phyloP scores from a whole-genome alignment of 2,113 vertebrate species.

The Nesospiza acunhae region DNA sequence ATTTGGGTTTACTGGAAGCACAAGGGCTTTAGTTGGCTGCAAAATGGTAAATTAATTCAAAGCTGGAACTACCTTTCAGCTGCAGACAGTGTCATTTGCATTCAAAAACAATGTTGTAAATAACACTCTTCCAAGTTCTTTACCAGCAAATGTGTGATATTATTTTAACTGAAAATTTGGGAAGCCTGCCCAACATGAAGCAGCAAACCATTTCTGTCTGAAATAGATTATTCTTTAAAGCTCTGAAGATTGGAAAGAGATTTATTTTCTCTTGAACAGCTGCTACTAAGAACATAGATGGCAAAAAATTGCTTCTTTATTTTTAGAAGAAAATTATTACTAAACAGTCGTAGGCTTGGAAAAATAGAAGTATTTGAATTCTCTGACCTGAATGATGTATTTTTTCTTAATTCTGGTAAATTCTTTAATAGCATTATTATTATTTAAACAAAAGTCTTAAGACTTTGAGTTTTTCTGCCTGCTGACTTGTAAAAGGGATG shows the following conservation, averaged over 20 bases:
- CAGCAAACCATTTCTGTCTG: conserved; percentile 18
- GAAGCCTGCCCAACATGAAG: conserved; percentile 27
- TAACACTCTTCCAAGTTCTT: not conserved
- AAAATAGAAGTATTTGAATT: not conserved
- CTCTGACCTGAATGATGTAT: not conserved
- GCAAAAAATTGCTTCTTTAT: not conserved
- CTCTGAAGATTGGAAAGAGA: not conserved
- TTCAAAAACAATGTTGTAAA: conserved; percentile 23
- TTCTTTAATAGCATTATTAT: not conserved
- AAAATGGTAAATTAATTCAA: conserved; percentile 23
- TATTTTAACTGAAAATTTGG: conserved; percentile 6
- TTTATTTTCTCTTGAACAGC: conserved; percentile 30
- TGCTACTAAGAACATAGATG: not conserved
- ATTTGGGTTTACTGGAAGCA: conserved; percentile 11
- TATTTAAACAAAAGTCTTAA: not conserved
- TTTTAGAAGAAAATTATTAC: conserved; percentile 1
- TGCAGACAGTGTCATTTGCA: not conserved
- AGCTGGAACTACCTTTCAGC: conserved; percentile 14
- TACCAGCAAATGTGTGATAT: not conserved
- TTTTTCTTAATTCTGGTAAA: not conserved
- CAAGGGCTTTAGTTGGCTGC: not conserved
- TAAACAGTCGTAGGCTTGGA: not conserved
- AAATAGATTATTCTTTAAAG: conserved; percentile 28
- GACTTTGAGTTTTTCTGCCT: not conserved
- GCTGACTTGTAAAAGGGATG: not conserved